phyloP scores from a whole-genome alignment of 2,113 vertebrate species.

The Cheirogaleus medius region DNA sequence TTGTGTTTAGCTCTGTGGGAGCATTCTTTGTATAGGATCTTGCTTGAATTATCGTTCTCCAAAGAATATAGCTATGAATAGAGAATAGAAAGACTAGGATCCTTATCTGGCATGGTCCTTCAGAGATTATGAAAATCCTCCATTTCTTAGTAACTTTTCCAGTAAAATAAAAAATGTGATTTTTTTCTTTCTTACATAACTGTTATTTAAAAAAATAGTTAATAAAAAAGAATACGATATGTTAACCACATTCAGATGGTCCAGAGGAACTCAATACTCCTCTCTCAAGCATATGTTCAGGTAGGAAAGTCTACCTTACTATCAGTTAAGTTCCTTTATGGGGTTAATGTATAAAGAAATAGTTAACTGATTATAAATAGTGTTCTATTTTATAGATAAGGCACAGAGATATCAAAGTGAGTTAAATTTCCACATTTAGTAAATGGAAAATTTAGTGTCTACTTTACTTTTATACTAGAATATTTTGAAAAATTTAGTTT shows the following conservation, averaged over 20 bases:
- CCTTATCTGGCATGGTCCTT: neutral
- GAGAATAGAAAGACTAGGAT: neutral
- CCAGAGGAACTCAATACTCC: neutral
- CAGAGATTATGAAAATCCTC: neutral
- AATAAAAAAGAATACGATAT: neutral
- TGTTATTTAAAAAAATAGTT: neutral
- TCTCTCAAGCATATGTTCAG: neutral
- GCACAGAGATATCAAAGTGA: neutral
- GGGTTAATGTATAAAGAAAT: neutral
- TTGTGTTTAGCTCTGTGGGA: neutral
- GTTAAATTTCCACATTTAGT: neutral
- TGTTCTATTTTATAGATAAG: neutral
- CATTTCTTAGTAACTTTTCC: neutral
- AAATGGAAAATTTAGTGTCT: neutral
- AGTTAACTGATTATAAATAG: neutral
- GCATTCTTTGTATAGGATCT: neutral
- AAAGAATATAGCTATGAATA: neutral
- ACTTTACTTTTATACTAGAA: neutral
- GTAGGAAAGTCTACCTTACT: neutral
- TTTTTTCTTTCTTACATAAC: neutral
- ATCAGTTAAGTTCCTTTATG: neutral
- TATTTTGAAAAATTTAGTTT: conserved; percentile 15
- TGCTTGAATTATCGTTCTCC: neutral
- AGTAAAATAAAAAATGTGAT: neutral
- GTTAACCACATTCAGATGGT: neutral